Conservation (phyloP, 2,113 vertebrate genomes). For the Larimichthys polyactis region DNA sequence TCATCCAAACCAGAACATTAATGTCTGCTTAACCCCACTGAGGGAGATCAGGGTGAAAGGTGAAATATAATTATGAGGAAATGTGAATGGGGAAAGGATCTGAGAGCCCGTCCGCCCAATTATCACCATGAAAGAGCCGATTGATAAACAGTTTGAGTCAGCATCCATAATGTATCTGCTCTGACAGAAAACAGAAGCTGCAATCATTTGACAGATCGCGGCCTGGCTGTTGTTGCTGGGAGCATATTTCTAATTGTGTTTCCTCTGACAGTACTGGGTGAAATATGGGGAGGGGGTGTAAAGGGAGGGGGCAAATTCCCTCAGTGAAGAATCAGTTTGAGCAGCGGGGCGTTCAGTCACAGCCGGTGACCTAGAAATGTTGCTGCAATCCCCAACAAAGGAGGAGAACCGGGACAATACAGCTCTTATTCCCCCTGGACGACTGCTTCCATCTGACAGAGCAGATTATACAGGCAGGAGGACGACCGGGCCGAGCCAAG, state of each 20-base stretch:
- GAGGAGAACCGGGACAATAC: constrained; percentile 67
- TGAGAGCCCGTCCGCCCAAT: constrained; percentile 36
- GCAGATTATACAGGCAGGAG: constrained; percentile 58
- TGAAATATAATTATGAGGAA: constrained; percentile 44
- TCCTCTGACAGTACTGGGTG: constrained; percentile 17
- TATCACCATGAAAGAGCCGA: constrained; percentile 51
- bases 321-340: constrained; percentile 50
- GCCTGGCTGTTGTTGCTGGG: constrained; percentile 43
- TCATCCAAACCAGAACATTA: constrained; percentile 4
- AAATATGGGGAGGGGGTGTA: constrained; percentile 23
- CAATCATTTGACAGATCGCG: constrained; percentile 28
- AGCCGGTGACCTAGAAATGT: constrained; percentile 76
- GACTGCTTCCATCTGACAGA: constrained; percentile 52
- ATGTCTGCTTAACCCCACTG: constrained; percentile 24
- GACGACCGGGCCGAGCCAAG: constrained; percentile 6
- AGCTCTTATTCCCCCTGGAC: constrained; percentile 55
- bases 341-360: constrained; percentile 56
- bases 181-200: constrained; percentile 52
- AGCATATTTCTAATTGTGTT: constrained; percentile 46
- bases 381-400: constrained; percentile 61
- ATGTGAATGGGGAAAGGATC: constrained; percentile 38
- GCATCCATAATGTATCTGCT: constrained; percentile 49
- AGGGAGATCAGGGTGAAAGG: constrained; percentile 19
- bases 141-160: constrained; percentile 40
- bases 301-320: constrained; percentile 17